Conservation (phyloP, 2,113 vertebrate species). For the Pelecanus crispus region DNA sequence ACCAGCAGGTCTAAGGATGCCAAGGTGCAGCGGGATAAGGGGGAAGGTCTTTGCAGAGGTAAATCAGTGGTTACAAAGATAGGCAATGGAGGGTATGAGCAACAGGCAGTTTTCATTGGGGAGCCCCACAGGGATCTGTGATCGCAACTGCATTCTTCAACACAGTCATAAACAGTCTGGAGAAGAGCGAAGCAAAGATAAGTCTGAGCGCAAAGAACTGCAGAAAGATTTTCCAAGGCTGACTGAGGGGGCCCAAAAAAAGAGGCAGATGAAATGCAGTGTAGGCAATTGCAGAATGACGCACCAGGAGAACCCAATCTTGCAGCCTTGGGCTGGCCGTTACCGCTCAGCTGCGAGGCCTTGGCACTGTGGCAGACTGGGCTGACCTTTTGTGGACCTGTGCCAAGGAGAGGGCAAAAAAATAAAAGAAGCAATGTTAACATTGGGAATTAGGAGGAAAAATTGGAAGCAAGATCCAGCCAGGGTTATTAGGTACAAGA, state of each 20-base stretch:
- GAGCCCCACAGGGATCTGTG: background rate
- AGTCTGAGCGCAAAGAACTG: background rate
- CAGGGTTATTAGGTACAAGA: background rate
- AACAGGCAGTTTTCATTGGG: background rate
- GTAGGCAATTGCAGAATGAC: rapidly evolving
- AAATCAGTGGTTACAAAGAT: background rate
- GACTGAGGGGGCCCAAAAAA: background rate
- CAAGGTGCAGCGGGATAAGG: background rate
- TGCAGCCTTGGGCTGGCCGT: background rate
- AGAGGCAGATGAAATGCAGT: background rate
- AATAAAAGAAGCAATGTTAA: background rate
- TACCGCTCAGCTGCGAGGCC: background rate
- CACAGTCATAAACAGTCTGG: background rate
- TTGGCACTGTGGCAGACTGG: background rate
- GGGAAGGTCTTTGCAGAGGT: background rate
- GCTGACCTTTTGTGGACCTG: background rate
- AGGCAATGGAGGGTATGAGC: background rate
- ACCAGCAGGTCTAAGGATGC: background rate
- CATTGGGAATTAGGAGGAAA: background rate
- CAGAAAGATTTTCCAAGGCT: background rate
- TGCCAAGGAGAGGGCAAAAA: background rate
- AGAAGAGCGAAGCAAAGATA: background rate
- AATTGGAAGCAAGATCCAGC: background rate
- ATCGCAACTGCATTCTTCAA: background rate
- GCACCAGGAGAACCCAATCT: background rate